Evolutionary conservation across 2,888 invertebrate genomes (phyloP).

Genomic region (Lumbricus terrestris): DNA sequence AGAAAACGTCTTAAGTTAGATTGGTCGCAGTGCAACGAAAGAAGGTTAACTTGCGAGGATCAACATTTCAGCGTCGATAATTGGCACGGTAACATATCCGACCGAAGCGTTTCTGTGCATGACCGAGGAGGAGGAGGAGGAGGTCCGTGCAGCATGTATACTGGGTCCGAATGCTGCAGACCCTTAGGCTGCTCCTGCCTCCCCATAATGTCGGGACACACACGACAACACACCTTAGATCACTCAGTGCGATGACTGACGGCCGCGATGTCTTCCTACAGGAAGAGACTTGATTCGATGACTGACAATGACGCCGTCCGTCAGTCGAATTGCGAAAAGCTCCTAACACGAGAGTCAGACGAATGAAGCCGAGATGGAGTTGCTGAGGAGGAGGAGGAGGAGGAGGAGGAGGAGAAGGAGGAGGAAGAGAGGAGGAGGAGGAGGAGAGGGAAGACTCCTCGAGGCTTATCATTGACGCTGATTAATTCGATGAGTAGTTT

Average conservation of each 20-base stretch:
- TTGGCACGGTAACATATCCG: background rate
- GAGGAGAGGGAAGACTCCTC: too few relatives aligned
- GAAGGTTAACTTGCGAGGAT: background rate
- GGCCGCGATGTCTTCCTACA: background rate
- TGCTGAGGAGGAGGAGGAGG: background rate
- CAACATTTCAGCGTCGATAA: background rate
- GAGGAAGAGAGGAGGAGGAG: background rate
- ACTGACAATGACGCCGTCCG: background rate
- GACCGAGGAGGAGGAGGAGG: too few relatives aligned
- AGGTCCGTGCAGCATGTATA: too few relatives aligned
- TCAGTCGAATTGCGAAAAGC: background rate
- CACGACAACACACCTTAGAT: conserved; percentile 4
- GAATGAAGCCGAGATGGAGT: background rate
- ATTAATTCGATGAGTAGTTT: background rate
- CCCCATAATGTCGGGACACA: background rate
- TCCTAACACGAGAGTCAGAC: background rate
- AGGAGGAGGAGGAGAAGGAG: background rate
- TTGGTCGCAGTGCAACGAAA: background rate
- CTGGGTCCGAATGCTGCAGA: background rate
- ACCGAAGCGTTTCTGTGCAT: background rate
- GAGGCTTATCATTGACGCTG: background rate
- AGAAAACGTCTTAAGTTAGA: background rate
- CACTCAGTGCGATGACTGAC: background rate
- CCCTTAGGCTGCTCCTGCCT: background rate
- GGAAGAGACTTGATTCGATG: background rate